Percentiles rank a stretch among this genome's conserved stretches.
These are phyloP conservation scores for Melanchra persicariae DNA, from an alignment of 2,888 invertebrate species.

Conservation along the genomic window DNA sequence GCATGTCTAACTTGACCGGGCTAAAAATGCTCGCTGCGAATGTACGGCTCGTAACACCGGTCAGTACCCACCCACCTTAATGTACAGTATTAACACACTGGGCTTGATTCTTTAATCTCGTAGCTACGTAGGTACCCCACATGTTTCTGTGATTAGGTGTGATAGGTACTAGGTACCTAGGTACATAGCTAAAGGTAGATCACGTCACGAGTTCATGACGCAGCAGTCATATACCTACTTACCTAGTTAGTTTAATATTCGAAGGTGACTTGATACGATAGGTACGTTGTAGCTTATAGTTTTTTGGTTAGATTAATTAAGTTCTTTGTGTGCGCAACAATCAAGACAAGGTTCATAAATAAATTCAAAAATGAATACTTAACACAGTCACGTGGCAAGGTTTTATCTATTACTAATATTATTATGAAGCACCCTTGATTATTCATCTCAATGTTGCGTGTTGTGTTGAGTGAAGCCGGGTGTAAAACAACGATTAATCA, in stretches of 20 bases:
- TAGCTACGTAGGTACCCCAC: slow-evolving; percentile 16
- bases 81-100: slow-evolving; percentile 73
- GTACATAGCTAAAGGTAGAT: slow-evolving; percentile 25
- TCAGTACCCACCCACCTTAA: too few relatives aligned
- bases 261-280: slow-evolving; percentile 4
- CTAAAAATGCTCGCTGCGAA: too few relatives aligned
- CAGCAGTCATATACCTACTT: slow-evolving; percentile 1
- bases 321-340: slow-evolving; percentile 37
- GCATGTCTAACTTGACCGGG: too few relatives aligned
- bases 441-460: slow-evolving; percentile 71
- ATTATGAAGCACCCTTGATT: slow-evolving; percentile 68
- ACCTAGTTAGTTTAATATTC: slow-evolving; percentile 7
- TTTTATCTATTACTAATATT: slow-evolving; percentile 69
- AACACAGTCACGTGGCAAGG: slow-evolving; percentile 65
- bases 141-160: slow-evolving; percentile 32
- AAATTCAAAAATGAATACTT: too few relatives aligned
- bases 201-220: slow-evolving; percentile 26
- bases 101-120: slow-evolving; percentile 60
- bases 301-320: slow-evolving; percentile 43
- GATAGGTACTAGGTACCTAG: background rate
- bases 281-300: slow-evolving; percentile 3
- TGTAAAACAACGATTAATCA: slow-evolving; percentile 82
- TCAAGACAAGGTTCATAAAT: slow-evolving; percentile 45
- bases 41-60: too few relatives aligned
- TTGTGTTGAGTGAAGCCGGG: slow-evolving; percentile 64